These are phyloP conservation scores for Delia radicum DNA, from an alignment of 1,140 invertebrate species.

Conservation along the genomic window DNA sequence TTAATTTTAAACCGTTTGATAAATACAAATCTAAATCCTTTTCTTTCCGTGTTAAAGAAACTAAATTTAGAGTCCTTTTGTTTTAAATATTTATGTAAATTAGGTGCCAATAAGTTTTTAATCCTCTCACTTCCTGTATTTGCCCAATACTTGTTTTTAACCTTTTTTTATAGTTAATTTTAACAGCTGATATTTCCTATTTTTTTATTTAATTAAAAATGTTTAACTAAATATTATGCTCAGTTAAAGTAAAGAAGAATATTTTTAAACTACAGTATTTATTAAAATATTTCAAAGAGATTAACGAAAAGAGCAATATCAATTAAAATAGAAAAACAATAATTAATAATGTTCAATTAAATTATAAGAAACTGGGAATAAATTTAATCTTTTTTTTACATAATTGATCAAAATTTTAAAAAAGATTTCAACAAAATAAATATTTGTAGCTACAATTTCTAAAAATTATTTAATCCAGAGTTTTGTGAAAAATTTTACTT, in stretches of 20 bases:
- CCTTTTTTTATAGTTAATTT: not conserved
- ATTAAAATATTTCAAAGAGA: too few relatives aligned
- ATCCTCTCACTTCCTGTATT: not conserved
- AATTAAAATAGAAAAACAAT: too few relatives aligned
- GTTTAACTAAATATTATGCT: not conserved
- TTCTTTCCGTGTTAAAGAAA: slow-evolving; percentile 5
- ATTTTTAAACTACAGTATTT: too few relatives aligned
- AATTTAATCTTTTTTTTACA: too few relatives aligned
- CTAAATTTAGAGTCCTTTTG: not conserved
- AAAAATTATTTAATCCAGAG: too few relatives aligned
- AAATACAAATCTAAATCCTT: not conserved
- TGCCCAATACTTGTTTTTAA: not conserved
- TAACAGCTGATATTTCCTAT: not conserved
- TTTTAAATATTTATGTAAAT: not conserved
- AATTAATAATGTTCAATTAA: too few relatives aligned
- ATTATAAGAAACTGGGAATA: too few relatives aligned
- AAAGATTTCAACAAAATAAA: too few relatives aligned
- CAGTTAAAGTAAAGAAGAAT: not conserved
- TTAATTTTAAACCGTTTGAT: not conserved
- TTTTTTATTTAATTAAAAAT: not conserved
- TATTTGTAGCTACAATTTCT: too few relatives aligned
- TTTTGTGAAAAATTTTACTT: too few relatives aligned
- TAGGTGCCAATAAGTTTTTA: not conserved
- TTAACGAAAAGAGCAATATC: too few relatives aligned
- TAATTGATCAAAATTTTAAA: too few relatives aligned